A percentile compares a stretch with the other conserved stretches of the same genome.
These are phyloP conservation scores for Trichechus manatus DNA, from an alignment of 2,113 vertebrate species.

Conservation along the genomic window DNA sequence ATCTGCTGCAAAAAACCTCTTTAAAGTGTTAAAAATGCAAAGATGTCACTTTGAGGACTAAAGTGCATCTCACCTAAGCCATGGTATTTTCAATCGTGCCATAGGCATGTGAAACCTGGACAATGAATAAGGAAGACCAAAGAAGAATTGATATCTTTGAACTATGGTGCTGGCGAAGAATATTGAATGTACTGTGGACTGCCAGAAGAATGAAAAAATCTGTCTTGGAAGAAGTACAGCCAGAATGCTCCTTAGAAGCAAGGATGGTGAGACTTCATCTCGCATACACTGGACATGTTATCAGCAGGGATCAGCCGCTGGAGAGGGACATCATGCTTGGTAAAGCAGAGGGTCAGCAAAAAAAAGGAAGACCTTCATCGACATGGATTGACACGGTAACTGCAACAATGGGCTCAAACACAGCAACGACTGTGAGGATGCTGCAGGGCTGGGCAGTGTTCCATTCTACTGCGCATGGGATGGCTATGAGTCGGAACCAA, in stretches of 20 bases:
- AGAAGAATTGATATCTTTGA: not conserved
- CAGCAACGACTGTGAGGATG: not conserved
- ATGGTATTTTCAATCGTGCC: not conserved
- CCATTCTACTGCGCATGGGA: not conserved
- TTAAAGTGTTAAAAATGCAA: too few species aligned
- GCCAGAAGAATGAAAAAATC: not conserved
- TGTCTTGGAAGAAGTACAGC: not conserved
- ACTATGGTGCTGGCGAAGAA: not conserved
- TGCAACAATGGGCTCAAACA: not conserved
- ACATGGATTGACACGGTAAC: not conserved
- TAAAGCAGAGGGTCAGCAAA: not conserved
- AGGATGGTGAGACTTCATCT: not conserved
- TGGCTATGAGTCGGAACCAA: not conserved
- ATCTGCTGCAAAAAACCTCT: not conserved
- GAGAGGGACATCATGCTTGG: not conserved
- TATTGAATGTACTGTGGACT: not conserved
- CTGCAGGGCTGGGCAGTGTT: not conserved
- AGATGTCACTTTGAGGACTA: too few species aligned
- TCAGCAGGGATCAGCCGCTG: not conserved
- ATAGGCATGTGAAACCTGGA: not conserved
- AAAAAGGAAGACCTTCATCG: not conserved
- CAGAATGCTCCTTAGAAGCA: not conserved
- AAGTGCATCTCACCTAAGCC: not conserved
- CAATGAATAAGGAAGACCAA: not conserved
- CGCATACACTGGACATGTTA: not conserved